Percentiles rank a stretch among this genome's conserved stretches.
phyloP scores from a whole-genome alignment of 2,888 invertebrate species.

The Rhimphoctona megacephalus region DNA sequence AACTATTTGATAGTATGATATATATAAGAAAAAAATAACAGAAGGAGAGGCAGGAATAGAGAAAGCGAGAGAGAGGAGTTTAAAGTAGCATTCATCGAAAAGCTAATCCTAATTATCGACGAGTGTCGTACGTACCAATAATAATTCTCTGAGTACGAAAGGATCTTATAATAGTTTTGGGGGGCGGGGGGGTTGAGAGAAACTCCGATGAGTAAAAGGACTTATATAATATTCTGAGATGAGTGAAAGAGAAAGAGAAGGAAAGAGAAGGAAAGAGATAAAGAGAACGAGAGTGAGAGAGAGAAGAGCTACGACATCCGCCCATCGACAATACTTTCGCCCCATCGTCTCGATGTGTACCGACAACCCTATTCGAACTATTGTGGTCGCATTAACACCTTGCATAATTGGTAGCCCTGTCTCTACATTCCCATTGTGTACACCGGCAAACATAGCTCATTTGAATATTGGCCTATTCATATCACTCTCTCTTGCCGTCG shows the following conservation, averaged over 20 bases:
- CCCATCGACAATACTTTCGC: slow-evolving; percentile 68
- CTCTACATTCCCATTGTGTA: slow-evolving; percentile 78
- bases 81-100: slow-evolving; percentile 32
- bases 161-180: slow-evolving; percentile 60
- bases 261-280: slow-evolving; percentile 20
- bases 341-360: slow-evolving; percentile 71
- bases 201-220: slow-evolving; percentile 45
- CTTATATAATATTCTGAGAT: slow-evolving; percentile 46
- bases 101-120: slow-evolving; percentile 79
- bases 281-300: slow-evolving; percentile 11
- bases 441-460: slow-evolving; percentile 80
- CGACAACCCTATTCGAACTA: slow-evolving; percentile 75
- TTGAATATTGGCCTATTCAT: slow-evolving; percentile 82
- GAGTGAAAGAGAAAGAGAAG: slow-evolving; percentile 22
- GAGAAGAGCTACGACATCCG: slow-evolving; percentile 42
- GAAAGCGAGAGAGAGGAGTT: neutral
- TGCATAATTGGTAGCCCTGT: slow-evolving; percentile 80
- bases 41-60: neutral
- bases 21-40: too few relatives aligned
- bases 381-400: slow-evolving; percentile 84
- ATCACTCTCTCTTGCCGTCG: slow-evolving; percentile 59
- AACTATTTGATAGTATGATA: too few relatives aligned
- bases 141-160: slow-evolving; percentile 66
- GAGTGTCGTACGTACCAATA: slow-evolving; percentile 73
- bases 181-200: slow-evolving; percentile 6